phyloP scores from a whole-genome alignment of 1,140 invertebrate genomes.

The Elymnias hypermnestra region DNA sequence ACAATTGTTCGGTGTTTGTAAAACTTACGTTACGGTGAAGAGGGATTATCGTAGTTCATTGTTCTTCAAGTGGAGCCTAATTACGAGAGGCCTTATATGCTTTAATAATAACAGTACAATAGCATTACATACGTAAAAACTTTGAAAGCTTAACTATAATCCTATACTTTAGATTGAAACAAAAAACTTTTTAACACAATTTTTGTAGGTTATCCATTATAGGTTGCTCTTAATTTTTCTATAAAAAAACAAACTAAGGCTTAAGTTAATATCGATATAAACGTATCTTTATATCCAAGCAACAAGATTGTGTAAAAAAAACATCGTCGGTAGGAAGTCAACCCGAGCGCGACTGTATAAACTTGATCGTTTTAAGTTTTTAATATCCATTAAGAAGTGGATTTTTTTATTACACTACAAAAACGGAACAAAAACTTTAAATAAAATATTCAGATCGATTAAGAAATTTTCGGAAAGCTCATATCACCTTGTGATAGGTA shows the following conservation, averaged over 20 bases:
- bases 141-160: background rate
- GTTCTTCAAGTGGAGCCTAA: slow-evolving; percentile 13
- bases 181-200: too few relatives aligned
- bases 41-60: slow-evolving; percentile 25
- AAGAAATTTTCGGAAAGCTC: too few relatives aligned
- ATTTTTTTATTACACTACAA: too few relatives aligned
- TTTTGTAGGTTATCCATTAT: too few relatives aligned
- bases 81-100: background rate
- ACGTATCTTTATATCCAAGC: slow-evolving; percentile 56
- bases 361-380: slow-evolving; percentile 40
- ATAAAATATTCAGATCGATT: too few relatives aligned
- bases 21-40: slow-evolving; percentile 22
- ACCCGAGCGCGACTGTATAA: slow-evolving; percentile 37
- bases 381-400: background rate
- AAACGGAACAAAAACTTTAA: too few relatives aligned
- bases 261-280: slow-evolving; percentile 33
- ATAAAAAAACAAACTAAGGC: too few relatives aligned
- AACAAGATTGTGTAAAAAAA: slow-evolving; percentile 75
- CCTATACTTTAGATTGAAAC: too few relatives aligned
- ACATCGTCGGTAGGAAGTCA: slow-evolving; percentile 74
- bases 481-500: too few relatives aligned
- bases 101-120: background rate
- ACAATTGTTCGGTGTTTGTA: slow-evolving; percentile 40
- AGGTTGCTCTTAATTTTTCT: too few relatives aligned
- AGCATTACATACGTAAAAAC: background rate